Percentiles rank a stretch among this genome's conserved stretches.
Conservation (phyloP, 30 jellyfish, hydroid and myxozoan species). For the Haliclystus octoradiatus region DNA sequence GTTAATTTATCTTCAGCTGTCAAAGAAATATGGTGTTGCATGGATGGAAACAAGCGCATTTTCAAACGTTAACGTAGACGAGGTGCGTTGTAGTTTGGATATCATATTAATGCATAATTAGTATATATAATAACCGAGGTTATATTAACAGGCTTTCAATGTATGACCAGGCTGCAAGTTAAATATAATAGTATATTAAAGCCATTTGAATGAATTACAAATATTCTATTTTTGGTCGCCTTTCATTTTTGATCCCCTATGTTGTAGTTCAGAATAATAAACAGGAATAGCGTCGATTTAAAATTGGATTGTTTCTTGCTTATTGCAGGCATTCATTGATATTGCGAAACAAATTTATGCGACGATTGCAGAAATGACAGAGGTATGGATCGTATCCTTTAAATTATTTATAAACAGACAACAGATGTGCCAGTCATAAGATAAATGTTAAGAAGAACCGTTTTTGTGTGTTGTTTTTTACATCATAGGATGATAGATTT, state of each 20-base stretch:
- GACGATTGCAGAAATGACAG: conserved; percentile 41
- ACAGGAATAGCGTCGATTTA: no score
- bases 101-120: background rate
- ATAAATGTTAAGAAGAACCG: no score
- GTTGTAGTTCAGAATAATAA: no score
- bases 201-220: background rate
- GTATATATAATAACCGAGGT: background rate
- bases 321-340: conserved; percentile 52
- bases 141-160: background rate
- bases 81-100: conserved; percentile 19
- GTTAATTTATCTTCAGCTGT: conserved; percentile 52
- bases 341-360: conserved; percentile 56
- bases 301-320: no score
- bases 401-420: no score
- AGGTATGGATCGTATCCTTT: conserved; percentile 26
- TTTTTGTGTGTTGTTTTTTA: no score
- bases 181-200: no score
- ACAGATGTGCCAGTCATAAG: no score
- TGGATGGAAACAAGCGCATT: conserved; percentile 96
- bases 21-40: conserved; percentile 73
- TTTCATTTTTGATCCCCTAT: no score
- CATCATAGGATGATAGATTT: no score
- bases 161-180: background rate
- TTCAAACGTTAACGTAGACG: conserved; percentile 76
- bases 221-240: no score